Evolutionary conservation across 2,888 invertebrate species (phyloP).

Genomic region (Polia nebulosa): DNA sequence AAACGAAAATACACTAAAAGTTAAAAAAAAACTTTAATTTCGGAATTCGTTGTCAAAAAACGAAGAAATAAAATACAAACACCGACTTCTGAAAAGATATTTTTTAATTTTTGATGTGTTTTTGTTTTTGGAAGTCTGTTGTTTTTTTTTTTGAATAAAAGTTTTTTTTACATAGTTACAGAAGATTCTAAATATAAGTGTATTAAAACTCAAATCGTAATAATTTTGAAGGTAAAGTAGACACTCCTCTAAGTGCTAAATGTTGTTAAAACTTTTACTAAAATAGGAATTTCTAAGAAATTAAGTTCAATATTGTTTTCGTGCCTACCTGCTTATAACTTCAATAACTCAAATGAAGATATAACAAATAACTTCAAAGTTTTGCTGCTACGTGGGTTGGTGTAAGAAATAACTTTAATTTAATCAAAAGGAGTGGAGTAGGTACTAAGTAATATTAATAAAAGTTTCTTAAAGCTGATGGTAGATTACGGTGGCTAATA

Average conservation of each 20-base stretch:
- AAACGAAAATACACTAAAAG: too few species aligned
- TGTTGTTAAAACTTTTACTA: neutral
- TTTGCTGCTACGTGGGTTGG: neutral
- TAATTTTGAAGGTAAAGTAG: neutral
- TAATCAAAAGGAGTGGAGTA: slow-evolving; percentile 25
- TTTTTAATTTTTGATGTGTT: too few species aligned
- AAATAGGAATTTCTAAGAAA: slow-evolving; percentile 19
- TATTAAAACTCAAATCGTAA: neutral
- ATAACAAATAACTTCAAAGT: slow-evolving; percentile 14
- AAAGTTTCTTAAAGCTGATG: slow-evolving; percentile 21
- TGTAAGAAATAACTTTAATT: slow-evolving; percentile 11
- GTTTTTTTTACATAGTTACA: too few species aligned
- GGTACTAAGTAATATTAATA: neutral
- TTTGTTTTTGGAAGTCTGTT: too few species aligned
- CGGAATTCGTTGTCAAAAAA: too few species aligned
- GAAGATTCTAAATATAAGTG: too few species aligned
- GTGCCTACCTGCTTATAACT: slow-evolving; percentile 2
- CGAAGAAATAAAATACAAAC: too few species aligned
- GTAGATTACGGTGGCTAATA: neutral
- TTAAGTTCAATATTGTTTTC: slow-evolving; percentile 6
- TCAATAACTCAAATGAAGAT: slow-evolving; percentile 9
- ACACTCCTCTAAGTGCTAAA: neutral
- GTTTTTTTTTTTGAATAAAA: too few species aligned
- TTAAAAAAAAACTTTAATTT: too few species aligned
- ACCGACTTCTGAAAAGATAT: too few species aligned